A percentile compares a stretch with the other conserved stretches of the same genome.
phyloP scores from a whole-genome alignment of 2,888 invertebrate species.

The Cephus pygmeus region DNA sequence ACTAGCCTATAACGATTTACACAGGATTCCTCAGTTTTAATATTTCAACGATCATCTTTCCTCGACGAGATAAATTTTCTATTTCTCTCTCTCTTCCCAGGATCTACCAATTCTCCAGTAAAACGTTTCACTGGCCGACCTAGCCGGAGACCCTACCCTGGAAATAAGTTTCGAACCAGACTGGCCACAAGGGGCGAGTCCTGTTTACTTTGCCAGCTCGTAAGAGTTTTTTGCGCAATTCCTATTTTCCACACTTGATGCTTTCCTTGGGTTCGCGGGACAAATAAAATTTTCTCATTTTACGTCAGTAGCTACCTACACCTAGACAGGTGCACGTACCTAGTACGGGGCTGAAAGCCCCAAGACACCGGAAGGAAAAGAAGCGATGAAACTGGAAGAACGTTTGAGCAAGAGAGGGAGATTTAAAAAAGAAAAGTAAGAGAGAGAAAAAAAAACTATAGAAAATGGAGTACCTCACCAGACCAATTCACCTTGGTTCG shows the following conservation, averaged over 20 bases:
- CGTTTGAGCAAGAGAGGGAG: not conserved
- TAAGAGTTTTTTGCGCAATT: conserved; percentile 46
- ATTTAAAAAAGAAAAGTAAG: conserved; percentile 1
- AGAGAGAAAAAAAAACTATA: not conserved
- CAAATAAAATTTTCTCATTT: conserved; percentile 60
- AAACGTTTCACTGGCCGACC: conserved; percentile 34
- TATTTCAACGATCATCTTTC: not conserved
- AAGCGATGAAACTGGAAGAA: not conserved
- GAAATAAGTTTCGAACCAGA: conserved; percentile 49
- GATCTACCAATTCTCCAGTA: conserved; percentile 19
- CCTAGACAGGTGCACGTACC: not conserved
- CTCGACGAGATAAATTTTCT: not conserved
- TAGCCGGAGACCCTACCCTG: conserved; percentile 25
- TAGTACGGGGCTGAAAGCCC: not conserved
- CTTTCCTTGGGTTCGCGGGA: conserved; percentile 40
- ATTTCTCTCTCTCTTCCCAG: not conserved
- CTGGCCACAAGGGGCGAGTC: conserved; percentile 46
- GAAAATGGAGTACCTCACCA: not conserved
- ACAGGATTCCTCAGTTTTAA: not conserved
- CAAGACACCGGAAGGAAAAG: not conserved
- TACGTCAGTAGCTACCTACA: conserved; percentile 22
- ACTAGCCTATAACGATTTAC: not conserved
- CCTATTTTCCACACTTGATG: conserved; percentile 49
- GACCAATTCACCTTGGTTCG: not conserved
- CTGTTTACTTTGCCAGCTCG: conserved; percentile 31